These are phyloP conservation scores for Oriolus oriolus DNA, from an alignment of 2,113 vertebrate species.

Conservation along the genomic window DNA sequence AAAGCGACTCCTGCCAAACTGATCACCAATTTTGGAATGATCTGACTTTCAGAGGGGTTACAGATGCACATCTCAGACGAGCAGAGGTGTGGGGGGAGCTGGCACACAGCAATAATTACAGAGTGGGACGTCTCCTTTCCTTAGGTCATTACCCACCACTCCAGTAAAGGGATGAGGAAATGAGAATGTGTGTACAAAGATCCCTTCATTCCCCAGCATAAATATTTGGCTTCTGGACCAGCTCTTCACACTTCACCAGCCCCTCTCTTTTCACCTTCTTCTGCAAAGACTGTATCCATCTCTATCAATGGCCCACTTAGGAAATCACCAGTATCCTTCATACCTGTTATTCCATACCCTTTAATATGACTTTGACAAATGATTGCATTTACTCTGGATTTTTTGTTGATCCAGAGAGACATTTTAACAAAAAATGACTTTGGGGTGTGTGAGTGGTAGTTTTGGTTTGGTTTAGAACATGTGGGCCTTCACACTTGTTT, in stretches of 20 bases:
- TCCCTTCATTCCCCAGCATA: background rate
- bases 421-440: background rate
- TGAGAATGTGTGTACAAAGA: background rate
- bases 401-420: background rate
- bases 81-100: background rate
- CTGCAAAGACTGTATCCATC: background rate
- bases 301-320: background rate
- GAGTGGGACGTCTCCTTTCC: background rate
- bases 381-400: background rate
- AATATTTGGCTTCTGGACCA: background rate
- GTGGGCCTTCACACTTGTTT: background rate
- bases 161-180: background rate
- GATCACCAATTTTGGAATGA: background rate
- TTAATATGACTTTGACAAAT: background rate
- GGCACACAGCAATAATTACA: background rate
- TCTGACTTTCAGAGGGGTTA: background rate
- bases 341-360: background rate
- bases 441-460: too few relatives aligned
- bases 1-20: background rate
- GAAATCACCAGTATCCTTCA: background rate
- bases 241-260: background rate
- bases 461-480: background rate
- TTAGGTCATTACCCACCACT: background rate
- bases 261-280: background rate
- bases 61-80: background rate